A percentile compares a stretch with the other conserved stretches of the same genome.
phyloP scores from a whole-genome alignment of 2,797 vertebrate genomes.

The Scleropages formosus region DNA sequence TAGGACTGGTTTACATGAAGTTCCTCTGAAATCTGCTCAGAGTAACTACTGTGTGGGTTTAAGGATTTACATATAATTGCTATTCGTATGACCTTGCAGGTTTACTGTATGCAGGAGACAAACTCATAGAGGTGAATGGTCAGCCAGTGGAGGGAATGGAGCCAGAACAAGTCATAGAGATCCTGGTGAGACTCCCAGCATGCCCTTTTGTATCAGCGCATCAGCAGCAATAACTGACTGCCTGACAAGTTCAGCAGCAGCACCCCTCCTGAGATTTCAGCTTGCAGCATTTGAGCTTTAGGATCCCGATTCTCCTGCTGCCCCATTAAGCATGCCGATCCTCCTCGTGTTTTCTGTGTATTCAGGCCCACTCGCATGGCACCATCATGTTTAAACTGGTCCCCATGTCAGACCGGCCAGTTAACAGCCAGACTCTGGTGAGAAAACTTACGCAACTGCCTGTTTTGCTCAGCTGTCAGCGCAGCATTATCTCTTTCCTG shows the following conservation, averaged over 20 bases:
- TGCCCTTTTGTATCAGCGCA: background rate
- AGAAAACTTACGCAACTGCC: slow-evolving; percentile 41
- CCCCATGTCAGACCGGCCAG: slow-evolving; percentile 82
- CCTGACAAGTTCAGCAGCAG: no score
- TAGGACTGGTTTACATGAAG: background rate
- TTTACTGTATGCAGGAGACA: slow-evolving; percentile 90
- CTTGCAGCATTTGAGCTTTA: no score
- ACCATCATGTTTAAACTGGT: slow-evolving; percentile 93
- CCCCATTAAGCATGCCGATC: background rate
- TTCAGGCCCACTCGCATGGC: slow-evolving; percentile 78
- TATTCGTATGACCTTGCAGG: slow-evolving; percentile 50
- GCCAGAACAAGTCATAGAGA: slow-evolving; percentile 92
- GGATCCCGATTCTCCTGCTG: no score
- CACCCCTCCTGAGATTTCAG: no score
- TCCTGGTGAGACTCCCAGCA: slow-evolving; percentile 72
- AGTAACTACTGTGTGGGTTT: background rate
- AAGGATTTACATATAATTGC: background rate
- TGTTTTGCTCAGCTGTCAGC: background rate
- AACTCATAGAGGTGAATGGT: slow-evolving; percentile 90
- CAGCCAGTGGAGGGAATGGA: slow-evolving; percentile 88
- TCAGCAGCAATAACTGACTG: no score
- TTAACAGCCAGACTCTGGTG: slow-evolving; percentile 84
- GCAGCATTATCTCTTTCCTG: background rate
- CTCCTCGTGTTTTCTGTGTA: background rate
- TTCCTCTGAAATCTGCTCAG: background rate